Base-by-base conservation (phyloP, 2,797 vertebrate genomes). In the Glyptemys insculpta region DNA sequence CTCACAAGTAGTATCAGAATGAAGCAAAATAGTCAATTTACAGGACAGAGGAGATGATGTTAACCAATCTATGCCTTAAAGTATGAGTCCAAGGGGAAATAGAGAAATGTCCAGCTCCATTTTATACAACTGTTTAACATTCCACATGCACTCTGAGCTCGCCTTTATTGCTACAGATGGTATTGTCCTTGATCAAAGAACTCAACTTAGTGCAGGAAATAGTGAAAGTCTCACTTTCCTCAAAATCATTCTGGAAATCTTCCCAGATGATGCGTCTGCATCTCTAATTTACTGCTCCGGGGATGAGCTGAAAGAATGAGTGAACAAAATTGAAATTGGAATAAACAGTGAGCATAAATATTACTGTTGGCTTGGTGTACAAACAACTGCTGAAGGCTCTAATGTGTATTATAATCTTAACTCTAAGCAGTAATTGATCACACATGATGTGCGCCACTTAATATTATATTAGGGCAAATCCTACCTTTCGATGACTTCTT, bases 251-350 rank as follows among this genome's bases (percentile, higher is more conserved):
- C 68, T 97, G 96, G 92, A 96, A 96, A 81, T 18, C 1, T 95
- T 96, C 93, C 93, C 88, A 74, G 87, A 53, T 18, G 81, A 72
- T 57, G 50, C 91, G 95, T 95, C 95, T 97, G 93, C 78, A 95
- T 76, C 88, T 95, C 90, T 86, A 96, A 92, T 92, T 93, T 94
- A 49, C 50, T 79, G 68, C 29, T 5, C 65, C 79, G 47, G 83
- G 41, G 19, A 44, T 83, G 82, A 65, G 21, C 44, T 65, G 80
- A 37, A 80, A 90, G 78, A 92, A 85, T 79, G 80, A 56, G 9
- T 91, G 84, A 86, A 94, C 88, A 92, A 95, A 89, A 97, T 86
- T 27, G 88, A 86, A 88, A 81, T 79, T 95, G 78, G 65, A 91
- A 94, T 92, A 92, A 95, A 88, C 50, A 87, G n/a, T 16, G 49